Evolutionary conservation across 1,140 invertebrate genomes (phyloP).

Genomic region (Lutraria rhynchaena): DNA sequence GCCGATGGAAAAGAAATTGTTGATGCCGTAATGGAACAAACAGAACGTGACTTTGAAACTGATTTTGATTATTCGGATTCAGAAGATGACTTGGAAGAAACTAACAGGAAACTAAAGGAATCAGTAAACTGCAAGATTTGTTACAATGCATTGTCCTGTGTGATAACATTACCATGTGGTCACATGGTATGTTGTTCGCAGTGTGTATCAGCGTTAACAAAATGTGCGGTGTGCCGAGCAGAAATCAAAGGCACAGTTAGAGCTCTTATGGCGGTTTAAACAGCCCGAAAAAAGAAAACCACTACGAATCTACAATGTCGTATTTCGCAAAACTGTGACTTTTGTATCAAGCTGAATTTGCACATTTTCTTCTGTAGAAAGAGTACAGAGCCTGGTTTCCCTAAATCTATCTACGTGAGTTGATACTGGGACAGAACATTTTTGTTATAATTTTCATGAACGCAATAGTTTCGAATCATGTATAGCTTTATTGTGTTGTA

Average conservation of each 20-base stretch:
- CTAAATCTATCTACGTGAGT: no score
- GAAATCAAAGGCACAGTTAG: constrained; percentile 69
- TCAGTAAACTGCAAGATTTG: constrained; percentile 94
- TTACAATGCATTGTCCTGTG: constrained; percentile 92
- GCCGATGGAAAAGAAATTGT: background rate
- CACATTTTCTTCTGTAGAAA: no score
- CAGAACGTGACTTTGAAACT: background rate
- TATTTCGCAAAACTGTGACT: no score
- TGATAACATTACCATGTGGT: constrained; percentile 95
- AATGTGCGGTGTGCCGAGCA: constrained; percentile 91
- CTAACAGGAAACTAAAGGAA: constrained; percentile 86
- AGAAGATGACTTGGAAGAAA: constrained; percentile 41
- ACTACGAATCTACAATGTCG: no score
- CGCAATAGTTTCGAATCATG: no score
- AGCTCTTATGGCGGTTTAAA: constrained; percentile 39
- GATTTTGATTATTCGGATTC: background rate
- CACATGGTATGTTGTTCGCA: constrained; percentile 92
- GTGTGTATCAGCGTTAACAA: constrained; percentile 89
- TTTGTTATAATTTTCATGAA: no score
- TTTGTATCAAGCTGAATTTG: no score
- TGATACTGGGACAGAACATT: no score
- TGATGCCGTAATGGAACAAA: background rate
- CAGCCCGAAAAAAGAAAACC: no score
- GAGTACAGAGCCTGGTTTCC: no score
- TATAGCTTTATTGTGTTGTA: no score